Conservation (phyloP, 2,888 invertebrate species). For the Scelioninae gen. 2 region DNA sequence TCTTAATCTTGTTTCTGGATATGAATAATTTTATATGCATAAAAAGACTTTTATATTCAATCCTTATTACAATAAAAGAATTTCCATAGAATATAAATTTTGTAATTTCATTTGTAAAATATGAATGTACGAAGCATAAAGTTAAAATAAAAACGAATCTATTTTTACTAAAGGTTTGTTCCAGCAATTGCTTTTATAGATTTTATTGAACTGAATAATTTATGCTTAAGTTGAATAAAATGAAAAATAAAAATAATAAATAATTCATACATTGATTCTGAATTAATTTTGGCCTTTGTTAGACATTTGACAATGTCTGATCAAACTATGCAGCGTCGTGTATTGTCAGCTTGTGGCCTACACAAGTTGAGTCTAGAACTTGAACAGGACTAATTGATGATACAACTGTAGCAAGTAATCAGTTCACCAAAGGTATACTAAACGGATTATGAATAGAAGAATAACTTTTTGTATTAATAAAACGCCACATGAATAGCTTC, state of each 20-base stretch:
- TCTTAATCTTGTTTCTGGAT: too few species aligned
- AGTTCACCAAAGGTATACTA: constrained; percentile 14
- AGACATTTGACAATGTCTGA: constrained; percentile 22
- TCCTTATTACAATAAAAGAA: too few species aligned
- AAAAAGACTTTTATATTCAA: too few species aligned
- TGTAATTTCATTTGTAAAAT: too few species aligned
- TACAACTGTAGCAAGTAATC: constrained; percentile 25
- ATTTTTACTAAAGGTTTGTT: too few species aligned
- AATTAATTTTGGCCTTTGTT: constrained; percentile 25
- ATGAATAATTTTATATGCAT: too few species aligned
- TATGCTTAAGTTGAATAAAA: background rate
- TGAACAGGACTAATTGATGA: constrained; percentile 43
- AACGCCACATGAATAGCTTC: too few species aligned
- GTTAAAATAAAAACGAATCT: too few species aligned
- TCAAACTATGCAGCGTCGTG: constrained; percentile 12
- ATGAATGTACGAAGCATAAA: too few species aligned
- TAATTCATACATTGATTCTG: constrained; percentile 13
- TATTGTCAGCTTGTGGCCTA: constrained; percentile 27
- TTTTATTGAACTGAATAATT: too few species aligned
- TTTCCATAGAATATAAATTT: too few species aligned
- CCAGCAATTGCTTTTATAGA: too few species aligned
- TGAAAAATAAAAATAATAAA: background rate
- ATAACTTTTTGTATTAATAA: background rate
- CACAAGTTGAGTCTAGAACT: constrained; percentile 30
- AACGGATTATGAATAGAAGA: constrained; percentile 1